These are phyloP conservation scores for Oryzias celebensis DNA, from an alignment of 2,113 vertebrate species.

Conservation along the genomic window DNA sequence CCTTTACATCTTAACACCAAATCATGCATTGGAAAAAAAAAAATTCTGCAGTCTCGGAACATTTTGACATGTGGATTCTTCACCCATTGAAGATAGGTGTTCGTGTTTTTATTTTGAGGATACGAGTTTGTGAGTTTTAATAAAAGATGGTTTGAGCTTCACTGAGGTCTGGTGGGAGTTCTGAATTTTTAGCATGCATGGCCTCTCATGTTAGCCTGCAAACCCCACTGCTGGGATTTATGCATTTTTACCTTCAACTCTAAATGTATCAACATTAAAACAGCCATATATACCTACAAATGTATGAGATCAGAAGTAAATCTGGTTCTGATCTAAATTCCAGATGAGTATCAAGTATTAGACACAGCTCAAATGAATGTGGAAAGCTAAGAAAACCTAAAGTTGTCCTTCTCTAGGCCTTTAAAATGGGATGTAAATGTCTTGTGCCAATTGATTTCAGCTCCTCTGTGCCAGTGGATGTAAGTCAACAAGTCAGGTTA, in stretches of 20 bases:
- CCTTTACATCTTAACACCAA: background rate
- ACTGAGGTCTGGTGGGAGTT: background rate
- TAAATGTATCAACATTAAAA: background rate
- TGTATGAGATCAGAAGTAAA: no score
- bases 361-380: background rate
- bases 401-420: background rate
- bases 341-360: background rate
- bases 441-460: conserved; percentile 3
- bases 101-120: no score
- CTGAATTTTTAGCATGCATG: background rate
- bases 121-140: no score
- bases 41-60: background rate
- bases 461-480: conserved; percentile 1
- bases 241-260: background rate
- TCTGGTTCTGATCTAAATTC: no score
- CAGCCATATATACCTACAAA: no score
- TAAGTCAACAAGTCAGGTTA: conserved; percentile 26
- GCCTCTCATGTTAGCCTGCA: background rate
- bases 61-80: conserved; percentile 8
- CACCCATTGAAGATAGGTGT: no score
- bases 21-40: background rate
- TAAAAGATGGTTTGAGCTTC: no score
- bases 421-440: background rate
- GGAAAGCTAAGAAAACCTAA: background rate
- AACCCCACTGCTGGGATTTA: background rate